phyloP scores from a whole-genome alignment of 2,797 vertebrate genomes.

The Loris lydekkerianus region DNA sequence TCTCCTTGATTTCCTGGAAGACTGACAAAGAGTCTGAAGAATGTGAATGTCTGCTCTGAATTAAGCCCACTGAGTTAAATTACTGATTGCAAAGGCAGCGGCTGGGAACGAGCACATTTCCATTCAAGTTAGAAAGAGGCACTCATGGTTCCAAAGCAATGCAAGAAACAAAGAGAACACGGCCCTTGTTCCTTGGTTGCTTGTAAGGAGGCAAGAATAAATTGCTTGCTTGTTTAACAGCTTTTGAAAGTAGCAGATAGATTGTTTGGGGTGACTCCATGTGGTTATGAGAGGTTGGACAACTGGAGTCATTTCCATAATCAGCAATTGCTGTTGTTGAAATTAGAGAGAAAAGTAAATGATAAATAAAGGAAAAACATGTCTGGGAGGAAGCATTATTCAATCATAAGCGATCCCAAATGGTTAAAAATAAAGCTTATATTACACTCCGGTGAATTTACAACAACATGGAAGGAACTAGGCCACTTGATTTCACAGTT shows the following conservation, averaged over 20 bases:
- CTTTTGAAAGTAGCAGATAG: conserved; percentile 70
- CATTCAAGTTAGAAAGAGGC: conserved; percentile 58
- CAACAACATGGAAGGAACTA: conserved; percentile 76
- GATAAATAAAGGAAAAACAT: conserved; percentile 72
- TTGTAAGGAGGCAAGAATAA: conserved; percentile 63
- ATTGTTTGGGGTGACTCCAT: conserved; percentile 72
- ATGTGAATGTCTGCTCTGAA: conserved; percentile 62
- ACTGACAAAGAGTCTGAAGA: conserved; percentile 63
- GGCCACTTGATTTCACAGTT: conserved; percentile 80
- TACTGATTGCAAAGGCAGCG: conserved; percentile 78
- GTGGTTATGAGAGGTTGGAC: conserved; percentile 68
- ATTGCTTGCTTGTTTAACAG: conserved; percentile 71
- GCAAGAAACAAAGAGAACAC: conserved; percentile 27
- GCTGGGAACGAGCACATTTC: conserved; percentile 68
- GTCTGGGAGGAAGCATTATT: conserved; percentile 76
- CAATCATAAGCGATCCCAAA: conserved; percentile 74
- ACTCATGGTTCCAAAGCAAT: conserved; percentile 65
- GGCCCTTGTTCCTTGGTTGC: neutral
- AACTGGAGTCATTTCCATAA: conserved; percentile 76
- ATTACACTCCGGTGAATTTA: conserved; percentile 78
- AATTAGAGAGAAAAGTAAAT: conserved; percentile 74
- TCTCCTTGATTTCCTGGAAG: conserved; percentile 75
- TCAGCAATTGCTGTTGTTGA: conserved; percentile 71
- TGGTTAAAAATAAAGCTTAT: conserved; percentile 80
- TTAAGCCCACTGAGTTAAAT: conserved; percentile 83